These are phyloP conservation scores for Drosophila atripex DNA, from an alignment of 2,888 invertebrate genomes.

Conservation along the genomic window DNA sequence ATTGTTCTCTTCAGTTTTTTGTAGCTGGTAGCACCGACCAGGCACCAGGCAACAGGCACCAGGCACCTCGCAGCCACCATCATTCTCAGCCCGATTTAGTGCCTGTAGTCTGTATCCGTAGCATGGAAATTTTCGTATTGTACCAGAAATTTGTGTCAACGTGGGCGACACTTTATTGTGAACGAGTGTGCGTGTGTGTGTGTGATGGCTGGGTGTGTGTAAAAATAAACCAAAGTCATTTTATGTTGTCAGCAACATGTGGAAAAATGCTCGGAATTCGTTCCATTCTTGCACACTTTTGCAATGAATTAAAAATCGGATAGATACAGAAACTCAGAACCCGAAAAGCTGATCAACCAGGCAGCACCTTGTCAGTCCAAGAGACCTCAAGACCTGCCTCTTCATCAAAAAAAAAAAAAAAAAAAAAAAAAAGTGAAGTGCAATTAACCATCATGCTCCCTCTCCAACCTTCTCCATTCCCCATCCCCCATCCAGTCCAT, in stretches of 20 bases:
- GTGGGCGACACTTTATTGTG: slow-evolving; percentile 63
- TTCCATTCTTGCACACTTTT: slow-evolving; percentile 42
- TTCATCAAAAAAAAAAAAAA: slow-evolving; percentile 54
- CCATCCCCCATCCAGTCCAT: slow-evolving; percentile 15
- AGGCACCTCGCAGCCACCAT: slow-evolving; percentile 41
- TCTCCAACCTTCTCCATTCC: slow-evolving; percentile 11
- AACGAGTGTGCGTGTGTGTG: slow-evolving; percentile 16
- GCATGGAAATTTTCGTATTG: slow-evolving; percentile 58
- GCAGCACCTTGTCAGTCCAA: slow-evolving; percentile 19
- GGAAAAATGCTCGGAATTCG: slow-evolving; percentile 47
- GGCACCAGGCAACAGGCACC: slow-evolving; percentile 13
- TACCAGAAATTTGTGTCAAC: slow-evolving; percentile 67
- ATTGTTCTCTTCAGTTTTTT: slow-evolving; percentile 21
- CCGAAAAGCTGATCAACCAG: slow-evolving; percentile 21
- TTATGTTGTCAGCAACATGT: slow-evolving; percentile 48
- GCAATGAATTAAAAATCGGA: slow-evolving; percentile 45
- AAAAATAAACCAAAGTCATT: slow-evolving; percentile 65
- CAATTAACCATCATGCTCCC: slow-evolving; percentile 49
- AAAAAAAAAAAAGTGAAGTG: slow-evolving; percentile 40
- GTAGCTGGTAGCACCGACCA: slow-evolving; percentile 45
- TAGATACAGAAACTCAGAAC: slow-evolving; percentile 1
- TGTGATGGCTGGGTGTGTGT: slow-evolving; percentile 36
- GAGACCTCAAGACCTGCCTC: slow-evolving; percentile 37
- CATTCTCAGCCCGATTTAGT: slow-evolving; percentile 13
- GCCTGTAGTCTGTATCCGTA: slow-evolving; percentile 20